Conservation (phyloP, 2,113 vertebrate species). For the Ivindomyrus marchei region DNA sequence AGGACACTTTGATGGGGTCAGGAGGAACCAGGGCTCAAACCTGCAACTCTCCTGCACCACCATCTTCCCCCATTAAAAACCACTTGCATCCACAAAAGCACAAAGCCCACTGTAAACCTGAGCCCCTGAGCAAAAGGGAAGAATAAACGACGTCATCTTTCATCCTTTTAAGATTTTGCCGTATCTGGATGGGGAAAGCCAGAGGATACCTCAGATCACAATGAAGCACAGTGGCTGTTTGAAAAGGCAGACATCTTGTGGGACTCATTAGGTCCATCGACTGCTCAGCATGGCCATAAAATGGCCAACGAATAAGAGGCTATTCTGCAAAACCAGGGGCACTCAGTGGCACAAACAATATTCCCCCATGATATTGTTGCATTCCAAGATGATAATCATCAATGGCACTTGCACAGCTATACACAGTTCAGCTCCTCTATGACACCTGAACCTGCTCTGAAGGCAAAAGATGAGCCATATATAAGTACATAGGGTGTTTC, state of each 20-base stretch:
- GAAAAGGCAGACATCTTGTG: background rate
- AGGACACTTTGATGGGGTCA: too few relatives aligned
- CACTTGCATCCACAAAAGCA: background rate
- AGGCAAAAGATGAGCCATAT: background rate
- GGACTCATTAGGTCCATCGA: background rate
- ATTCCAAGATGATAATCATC: background rate
- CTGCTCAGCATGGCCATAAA: background rate
- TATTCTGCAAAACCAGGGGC: background rate
- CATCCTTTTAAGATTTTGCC: background rate
- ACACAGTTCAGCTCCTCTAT: background rate
- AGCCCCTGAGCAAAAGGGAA: background rate
- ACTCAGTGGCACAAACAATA: background rate
- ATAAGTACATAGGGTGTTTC: background rate
- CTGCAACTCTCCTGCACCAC: too few relatives aligned
- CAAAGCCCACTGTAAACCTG: background rate
- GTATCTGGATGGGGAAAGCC: background rate
- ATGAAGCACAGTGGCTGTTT: background rate
- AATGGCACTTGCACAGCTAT: background rate
- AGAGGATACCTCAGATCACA: background rate
- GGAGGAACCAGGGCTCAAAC: too few relatives aligned
- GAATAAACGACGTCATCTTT: background rate
- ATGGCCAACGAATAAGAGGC: background rate
- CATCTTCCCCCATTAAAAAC: background rate
- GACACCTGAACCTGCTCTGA: background rate
- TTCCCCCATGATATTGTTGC: background rate